phyloP scores from a whole-genome alignment of 2,113 vertebrate genomes.

The Tupaia tana region DNA sequence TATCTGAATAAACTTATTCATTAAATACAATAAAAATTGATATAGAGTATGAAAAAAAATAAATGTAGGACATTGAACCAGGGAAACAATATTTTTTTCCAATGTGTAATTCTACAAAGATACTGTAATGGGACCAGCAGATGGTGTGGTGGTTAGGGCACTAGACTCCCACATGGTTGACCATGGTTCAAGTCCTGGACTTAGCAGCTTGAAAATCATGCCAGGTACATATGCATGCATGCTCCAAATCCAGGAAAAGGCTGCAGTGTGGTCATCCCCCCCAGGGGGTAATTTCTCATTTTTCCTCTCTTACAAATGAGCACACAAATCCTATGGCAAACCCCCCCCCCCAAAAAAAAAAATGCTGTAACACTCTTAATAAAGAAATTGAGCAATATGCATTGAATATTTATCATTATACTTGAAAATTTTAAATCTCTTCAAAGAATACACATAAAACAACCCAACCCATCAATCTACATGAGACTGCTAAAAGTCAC shows the following conservation, averaged over 20 bases:
- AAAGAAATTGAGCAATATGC: background rate
- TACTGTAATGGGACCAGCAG: background rate
- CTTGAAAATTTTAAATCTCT: background rate
- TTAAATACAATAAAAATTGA: slow-evolving; percentile 55
- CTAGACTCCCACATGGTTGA: too few species aligned
- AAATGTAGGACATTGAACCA: slow-evolving; percentile 38
- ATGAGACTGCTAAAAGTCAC: background rate
- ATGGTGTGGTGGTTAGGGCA: too few species aligned
- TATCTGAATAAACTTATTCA: background rate
- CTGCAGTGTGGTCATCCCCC: too few species aligned
- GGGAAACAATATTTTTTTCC: background rate
- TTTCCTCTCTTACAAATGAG: too few species aligned
- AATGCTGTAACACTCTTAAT: background rate
- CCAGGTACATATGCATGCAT: too few species aligned
- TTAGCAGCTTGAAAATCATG: too few species aligned
- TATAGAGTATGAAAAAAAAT: background rate
- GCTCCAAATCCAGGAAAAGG: too few species aligned
- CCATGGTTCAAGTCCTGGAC: too few species aligned
- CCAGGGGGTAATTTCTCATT: too few species aligned
- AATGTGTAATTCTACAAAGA: background rate
- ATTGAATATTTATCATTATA: slow-evolving; percentile 31
- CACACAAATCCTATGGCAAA: too few species aligned
- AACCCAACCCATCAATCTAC: background rate
- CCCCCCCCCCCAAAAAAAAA: too few species aligned
- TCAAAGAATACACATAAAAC: slow-evolving; percentile 25